Evolutionary conservation across 2,888 invertebrate genomes (phyloP).

Genomic region (Drosophila macrospina): DNA sequence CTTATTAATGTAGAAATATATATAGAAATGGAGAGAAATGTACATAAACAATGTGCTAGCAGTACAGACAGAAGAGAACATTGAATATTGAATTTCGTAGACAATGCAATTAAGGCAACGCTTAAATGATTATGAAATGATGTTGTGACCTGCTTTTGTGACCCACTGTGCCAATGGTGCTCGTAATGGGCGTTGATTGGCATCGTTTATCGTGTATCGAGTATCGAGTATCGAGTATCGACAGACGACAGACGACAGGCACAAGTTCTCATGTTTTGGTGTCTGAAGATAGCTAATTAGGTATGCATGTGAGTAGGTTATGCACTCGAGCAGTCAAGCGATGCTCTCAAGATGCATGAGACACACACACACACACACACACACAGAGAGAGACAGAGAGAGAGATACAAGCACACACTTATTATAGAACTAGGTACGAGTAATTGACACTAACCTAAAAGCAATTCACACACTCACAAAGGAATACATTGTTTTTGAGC

Average conservation of each 20-base stretch:
- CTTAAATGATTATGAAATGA: not conserved
- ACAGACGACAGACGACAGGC: not conserved
- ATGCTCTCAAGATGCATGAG: constrained; percentile 56
- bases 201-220: constrained; percentile 29
- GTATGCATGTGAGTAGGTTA: constrained; percentile 53
- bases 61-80: not conserved
- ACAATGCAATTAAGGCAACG: not conserved
- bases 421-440: constrained; percentile 31
- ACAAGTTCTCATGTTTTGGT: constrained; percentile 19
- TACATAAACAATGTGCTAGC: too few species aligned
- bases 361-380: constrained; percentile 28
- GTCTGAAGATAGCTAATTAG: constrained; percentile 29
- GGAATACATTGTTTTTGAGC: constrained; percentile 11
- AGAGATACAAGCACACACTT: constrained; percentile 40
- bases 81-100: not conserved
- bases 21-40: too few species aligned
- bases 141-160: constrained; percentile 2
- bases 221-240: constrained; percentile 5
- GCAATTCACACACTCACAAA: constrained; percentile 14
- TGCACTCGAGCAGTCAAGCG: constrained; percentile 42
- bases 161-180: constrained; percentile 32
- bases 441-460: constrained; percentile 45
- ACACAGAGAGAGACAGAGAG: constrained; percentile 15
- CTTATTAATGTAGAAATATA: too few species aligned
- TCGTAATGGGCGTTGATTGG: constrained; percentile 39